Conservation (phyloP, 1,140 invertebrate genomes). For the Galendromus occidentalis region DNA sequence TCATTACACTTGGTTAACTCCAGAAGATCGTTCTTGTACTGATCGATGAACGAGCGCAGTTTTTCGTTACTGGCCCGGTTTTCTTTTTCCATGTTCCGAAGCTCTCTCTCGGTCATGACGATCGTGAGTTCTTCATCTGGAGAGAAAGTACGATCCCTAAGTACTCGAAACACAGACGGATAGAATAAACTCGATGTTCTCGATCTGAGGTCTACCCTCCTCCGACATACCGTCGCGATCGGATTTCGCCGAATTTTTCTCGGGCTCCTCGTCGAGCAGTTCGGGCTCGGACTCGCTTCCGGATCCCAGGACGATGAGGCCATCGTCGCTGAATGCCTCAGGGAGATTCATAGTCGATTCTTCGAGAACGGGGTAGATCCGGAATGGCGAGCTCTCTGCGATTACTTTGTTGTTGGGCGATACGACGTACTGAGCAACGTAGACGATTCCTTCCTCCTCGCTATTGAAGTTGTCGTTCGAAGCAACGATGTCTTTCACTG, state of each 20-base stretch:
- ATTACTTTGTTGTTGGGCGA: background rate
- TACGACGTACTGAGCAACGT: background rate
- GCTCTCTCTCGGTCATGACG: background rate
- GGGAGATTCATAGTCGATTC: background rate
- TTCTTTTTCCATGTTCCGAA: background rate
- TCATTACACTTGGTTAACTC: background rate
- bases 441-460: background rate
- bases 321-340: background rate
- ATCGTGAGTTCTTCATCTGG: conserved; percentile 1
- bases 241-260: background rate
- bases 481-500: background rate
- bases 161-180: background rate
- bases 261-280: background rate
- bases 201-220: no score
- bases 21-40: conserved; percentile 3
- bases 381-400: background rate
- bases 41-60: background rate
- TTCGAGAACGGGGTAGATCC: background rate
- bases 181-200: no score
- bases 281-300: conserved; percentile 2
- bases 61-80: background rate
- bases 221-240: no score
- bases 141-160: background rate
- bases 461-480: background rate
- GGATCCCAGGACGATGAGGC: background rate